Conservation (phyloP, 1,140 invertebrate genomes). For the Leptinotarsa defecta region DNA sequence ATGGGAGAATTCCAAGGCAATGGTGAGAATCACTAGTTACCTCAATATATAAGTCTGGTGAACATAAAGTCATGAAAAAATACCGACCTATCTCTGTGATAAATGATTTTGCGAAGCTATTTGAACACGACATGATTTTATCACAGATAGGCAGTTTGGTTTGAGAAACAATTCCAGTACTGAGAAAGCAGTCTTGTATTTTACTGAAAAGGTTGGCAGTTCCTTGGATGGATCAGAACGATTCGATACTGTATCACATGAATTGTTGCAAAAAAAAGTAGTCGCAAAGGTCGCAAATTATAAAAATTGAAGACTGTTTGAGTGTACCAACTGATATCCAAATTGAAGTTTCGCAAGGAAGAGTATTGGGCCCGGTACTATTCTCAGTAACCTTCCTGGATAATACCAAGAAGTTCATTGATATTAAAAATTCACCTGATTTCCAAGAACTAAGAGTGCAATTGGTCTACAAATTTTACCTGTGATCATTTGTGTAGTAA, state of each 20-base stretch:
- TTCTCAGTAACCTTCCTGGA: neutral
- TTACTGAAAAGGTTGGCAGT: neutral
- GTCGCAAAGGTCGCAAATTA: neutral
- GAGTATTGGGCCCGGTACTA: neutral
- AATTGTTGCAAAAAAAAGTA: neutral
- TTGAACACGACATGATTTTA: neutral
- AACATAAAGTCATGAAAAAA: no score
- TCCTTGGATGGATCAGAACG: no score
- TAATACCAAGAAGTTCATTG: neutral
- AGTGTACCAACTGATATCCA: neutral
- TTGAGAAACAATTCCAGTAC: neutral
- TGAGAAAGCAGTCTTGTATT: neutral
- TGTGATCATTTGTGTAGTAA: no score
- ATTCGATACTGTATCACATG: neutral
- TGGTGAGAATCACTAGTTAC: no score
- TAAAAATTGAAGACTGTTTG: neutral
- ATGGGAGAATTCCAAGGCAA: no score
- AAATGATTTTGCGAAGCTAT: neutral
- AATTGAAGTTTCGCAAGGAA: neutral
- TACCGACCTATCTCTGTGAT: neutral
- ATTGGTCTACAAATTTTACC: no score
- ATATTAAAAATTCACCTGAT: no score
- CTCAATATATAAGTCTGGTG: no score
- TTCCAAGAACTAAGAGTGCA: no score
- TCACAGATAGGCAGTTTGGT: no score